Base-by-base conservation (phyloP, 2,113 vertebrate species). In the Rhynchopsitta pachyrhyncha region DNA sequence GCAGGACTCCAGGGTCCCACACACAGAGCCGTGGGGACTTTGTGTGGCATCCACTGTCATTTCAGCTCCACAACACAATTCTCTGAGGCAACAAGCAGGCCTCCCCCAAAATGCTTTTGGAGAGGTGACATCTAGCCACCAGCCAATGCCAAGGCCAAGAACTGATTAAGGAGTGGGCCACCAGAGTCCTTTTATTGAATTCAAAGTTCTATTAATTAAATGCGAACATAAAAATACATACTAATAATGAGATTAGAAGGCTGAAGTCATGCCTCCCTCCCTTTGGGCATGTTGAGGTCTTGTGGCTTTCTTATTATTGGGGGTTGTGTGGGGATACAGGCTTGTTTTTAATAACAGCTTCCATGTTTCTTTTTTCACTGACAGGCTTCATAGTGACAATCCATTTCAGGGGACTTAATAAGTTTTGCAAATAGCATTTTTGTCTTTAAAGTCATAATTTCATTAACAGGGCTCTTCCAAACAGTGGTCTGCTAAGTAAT, bases 31-130 rank as follows among this genome's bases (percentile, higher is more conserved):
- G 6, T 3, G 13, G 24, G 57, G n/a, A 29, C 35, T 41, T 41
- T 3, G 13, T 47, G 23, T 11, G 29, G 13, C 28, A 41, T 4
- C n/a, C 27, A 13, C 41, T 22, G 8, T 6, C 1, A 0, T 10
- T 31, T 68, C 47, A 69, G 35, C 37, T 66, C 27, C 57, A 7
- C 2, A 1, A 19, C 12, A 28, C 59, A 53, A 2, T 27, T 60
- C 8, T 4, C 33, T 24, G 14, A 2, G 63, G 27, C 22, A 42
- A 13, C n/a, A 52, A 23, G 11, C 11, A 55, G 35, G 19, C 9
- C 60, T n/a, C 33, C 41, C 39, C n/a, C 13, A n/a, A 67, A 82
- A n/a, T 46, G 17, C 17, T 49, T 66, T 8, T 11, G 31, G 31
- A 74, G 9, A 62, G 3, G 16, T 55, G 14, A 42, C 8, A 7